Conservation (phyloP, 2,888 invertebrate species). For the Lasius platythorax region DNA sequence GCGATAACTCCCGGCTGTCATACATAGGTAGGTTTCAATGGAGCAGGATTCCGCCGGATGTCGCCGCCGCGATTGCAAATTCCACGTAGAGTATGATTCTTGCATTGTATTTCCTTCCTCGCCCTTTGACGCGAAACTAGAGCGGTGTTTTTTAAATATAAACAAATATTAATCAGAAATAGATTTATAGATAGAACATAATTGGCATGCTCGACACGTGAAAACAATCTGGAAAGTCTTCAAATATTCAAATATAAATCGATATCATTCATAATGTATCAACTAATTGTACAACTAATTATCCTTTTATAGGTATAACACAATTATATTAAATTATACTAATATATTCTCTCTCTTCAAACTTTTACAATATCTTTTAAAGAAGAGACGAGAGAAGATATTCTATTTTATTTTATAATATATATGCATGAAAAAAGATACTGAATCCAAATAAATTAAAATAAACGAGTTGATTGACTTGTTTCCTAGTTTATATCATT, state of each 20-base stretch:
- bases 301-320: background rate
- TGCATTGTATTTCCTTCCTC: slow-evolving; percentile 3
- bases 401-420: background rate
- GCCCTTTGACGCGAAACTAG: background rate
- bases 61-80: slow-evolving; percentile 43
- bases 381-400: background rate
- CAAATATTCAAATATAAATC: background rate
- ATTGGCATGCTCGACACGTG: background rate
- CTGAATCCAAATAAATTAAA: background rate
- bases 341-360: background rate
- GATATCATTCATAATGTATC: background rate
- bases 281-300: background rate
- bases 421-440: background rate
- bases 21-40: slow-evolving; percentile 47
- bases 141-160: background rate
- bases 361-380: background rate
- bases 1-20: slow-evolving; percentile 44
- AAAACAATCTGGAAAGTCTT: background rate
- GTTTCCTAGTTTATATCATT: background rate
- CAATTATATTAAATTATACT: background rate
- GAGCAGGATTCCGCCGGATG: slow-evolving; percentile 33
- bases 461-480: background rate
- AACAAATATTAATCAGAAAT: background rate
- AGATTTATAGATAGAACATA: background rate
- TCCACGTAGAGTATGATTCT: slow-evolving; percentile 19